These are phyloP conservation scores for Tenthredo amoena DNA, from an alignment of 2,888 invertebrate genomes.

Conservation along the genomic window DNA sequence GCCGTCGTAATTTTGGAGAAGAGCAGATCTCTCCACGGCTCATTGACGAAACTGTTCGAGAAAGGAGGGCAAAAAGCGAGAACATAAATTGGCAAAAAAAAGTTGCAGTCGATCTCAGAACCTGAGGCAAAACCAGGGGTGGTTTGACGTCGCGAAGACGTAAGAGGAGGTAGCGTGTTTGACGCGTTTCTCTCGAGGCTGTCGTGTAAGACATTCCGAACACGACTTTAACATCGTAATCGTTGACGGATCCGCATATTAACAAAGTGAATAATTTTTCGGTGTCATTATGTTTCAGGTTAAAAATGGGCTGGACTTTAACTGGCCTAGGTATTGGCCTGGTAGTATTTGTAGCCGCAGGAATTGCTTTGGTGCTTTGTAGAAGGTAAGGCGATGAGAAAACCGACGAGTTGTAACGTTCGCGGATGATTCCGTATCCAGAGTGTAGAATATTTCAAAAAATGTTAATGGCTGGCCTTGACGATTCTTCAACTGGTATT, in stretches of 20 bases:
- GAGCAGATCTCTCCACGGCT: neutral
- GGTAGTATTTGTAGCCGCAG: constrained; percentile 67
- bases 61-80: neutral
- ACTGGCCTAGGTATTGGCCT: constrained; percentile 70
- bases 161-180: neutral
- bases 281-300: constrained; percentile 60
- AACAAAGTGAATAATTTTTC: neutral
- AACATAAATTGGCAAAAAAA: constrained; percentile 23
- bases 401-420: neutral
- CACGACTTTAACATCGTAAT: neutral
- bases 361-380: constrained; percentile 68
- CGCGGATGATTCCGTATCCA: too few relatives aligned
- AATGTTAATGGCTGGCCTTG: neutral
- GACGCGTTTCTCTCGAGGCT: neutral
- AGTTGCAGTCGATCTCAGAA: constrained; percentile 25
- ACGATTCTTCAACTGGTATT: neutral
- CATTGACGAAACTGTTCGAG: constrained; percentile 47
- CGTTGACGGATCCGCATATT: neutral
- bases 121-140: constrained; percentile 5
- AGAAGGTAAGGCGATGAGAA: constrained; percentile 66
- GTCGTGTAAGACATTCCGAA: constrained; percentile 20
- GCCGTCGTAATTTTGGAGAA: constrained; percentile 14
- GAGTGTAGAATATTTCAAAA: neutral
- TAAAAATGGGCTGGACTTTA: constrained; percentile 72
- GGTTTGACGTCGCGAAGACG: neutral